Evolutionary conservation across 2,113 vertebrate species (phyloP).

Genomic region (Silurus asotus): DNA sequence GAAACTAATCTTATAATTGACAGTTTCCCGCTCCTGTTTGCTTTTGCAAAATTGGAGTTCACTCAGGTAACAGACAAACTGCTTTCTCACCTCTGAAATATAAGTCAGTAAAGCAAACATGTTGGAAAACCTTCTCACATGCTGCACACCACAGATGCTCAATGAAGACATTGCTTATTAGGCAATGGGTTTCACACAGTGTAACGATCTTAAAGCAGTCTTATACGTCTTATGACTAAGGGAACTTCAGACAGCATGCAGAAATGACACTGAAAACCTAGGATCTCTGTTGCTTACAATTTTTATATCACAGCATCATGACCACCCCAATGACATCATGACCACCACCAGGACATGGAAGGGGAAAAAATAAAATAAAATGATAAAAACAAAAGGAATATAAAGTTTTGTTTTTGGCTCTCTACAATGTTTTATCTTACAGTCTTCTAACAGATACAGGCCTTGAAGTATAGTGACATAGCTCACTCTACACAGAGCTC

Average conservation of each 20-base stretch:
- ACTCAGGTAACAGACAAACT: conserved; percentile 56
- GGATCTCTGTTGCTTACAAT: neutral
- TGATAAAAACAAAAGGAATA: conserved; percentile 20
- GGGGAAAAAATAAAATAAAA: neutral
- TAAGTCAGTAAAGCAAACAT: conserved; percentile 66
- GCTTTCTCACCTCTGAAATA: conserved; percentile 70
- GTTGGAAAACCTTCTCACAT: conserved; percentile 69
- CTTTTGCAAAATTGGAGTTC: conserved; percentile 56
- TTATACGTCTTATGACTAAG: neutral
- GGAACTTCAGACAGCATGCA: neutral
- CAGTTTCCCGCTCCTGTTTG: conserved; percentile 65
- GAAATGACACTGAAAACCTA: neutral
- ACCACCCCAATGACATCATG: neutral
- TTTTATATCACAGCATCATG: neutral
- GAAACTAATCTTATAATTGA: conserved; percentile 51
- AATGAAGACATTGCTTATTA: conserved; percentile 70
- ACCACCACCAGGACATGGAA: neutral
- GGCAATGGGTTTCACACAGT: conserved; percentile 55
- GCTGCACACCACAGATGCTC: conserved; percentile 65
- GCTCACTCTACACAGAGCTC: conserved; percentile 77
- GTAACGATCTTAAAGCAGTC: neutral
- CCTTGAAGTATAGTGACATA: conserved; percentile 97
- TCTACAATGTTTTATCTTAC: conserved; percentile 66
- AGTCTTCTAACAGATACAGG: conserved; percentile 83
- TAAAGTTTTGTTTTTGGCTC: conserved; percentile 69